Evolutionary conservation across 2,797 vertebrate genomes (phyloP), one percentile per base, ranked within the genome.

Genomic region (Poeciliopsis presidionis): DNA sequence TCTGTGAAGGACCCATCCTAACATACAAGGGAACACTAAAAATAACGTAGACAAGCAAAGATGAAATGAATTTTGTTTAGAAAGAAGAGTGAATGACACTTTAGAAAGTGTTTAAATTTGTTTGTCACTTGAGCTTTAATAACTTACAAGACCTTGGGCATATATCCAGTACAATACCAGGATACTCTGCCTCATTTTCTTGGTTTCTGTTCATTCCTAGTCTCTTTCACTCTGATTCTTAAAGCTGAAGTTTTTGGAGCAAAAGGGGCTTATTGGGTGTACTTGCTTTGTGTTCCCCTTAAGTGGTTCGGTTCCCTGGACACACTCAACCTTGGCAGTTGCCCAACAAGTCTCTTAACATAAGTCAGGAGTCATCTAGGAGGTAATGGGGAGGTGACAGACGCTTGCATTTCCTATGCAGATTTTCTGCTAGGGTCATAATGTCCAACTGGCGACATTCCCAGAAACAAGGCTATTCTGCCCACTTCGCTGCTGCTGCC

Each of bases 361-460:
- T 69, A 82, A 79, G 75, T 79, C 73, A 2, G 77, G 73, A 83
- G 84, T 75, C 53, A 78, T 55, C 25, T 51, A 78, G 74, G 71
- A 83, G 73, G 79, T 78, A 87, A 78, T 25, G 5, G 75, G 79
- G 79, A 77, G 81, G 59, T 61, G 81, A 85, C 79, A 79, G 87
- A 87, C 30, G 69, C 28, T 46, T 55, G 67, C 49, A 43, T 81
- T 87, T 81, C 39, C 74, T 7, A 20, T 47, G 79, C 81, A 79
- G 72, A 75, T 75, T 87, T 82, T 77, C 72, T 79, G 70, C 59
- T 77, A 72, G 69, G 55, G 77, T 51, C 14, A 1, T 33, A 22
- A 30, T 65, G 72, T 87, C 86, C 89, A 90, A 69, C 86, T 89
- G 87, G 89, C 81, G 14, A 80, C 75, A 61, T 80, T 89, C 80